Percentiles rank a stretch among this genome's conserved stretches.
These are phyloP conservation scores for Calliphora vicina DNA, from an alignment of 1,140 invertebrate genomes.

Conservation along the genomic window DNA sequence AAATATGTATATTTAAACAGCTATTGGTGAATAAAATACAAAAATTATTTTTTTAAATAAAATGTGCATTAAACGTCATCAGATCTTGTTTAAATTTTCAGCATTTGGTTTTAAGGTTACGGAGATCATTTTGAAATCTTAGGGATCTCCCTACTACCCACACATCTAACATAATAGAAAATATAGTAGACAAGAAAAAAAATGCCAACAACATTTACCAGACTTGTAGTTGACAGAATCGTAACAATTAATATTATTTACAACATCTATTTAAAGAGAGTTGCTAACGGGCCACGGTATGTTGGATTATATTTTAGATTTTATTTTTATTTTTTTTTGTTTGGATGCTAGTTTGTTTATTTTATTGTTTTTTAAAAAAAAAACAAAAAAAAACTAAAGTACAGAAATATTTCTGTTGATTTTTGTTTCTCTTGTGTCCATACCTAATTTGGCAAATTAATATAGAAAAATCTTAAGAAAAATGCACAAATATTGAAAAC, in stretches of 20 bases:
- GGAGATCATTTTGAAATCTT: too few species aligned
- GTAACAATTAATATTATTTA: conserved; percentile 17
- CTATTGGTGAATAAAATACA: too few species aligned
- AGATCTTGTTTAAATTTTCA: too few species aligned
- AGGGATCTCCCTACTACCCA: too few species aligned
- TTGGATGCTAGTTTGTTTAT: not conserved
- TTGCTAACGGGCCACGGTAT: not conserved
- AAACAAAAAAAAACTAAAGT: too few species aligned
- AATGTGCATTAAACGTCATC: too few species aligned
- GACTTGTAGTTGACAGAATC: conserved; percentile 15
- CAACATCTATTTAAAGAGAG: not conserved
- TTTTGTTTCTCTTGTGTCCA: not conserved
- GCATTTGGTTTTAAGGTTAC: too few species aligned
- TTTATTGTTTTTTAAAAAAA: not conserved
- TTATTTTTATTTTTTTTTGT: not conserved
- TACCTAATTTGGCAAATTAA: not conserved
- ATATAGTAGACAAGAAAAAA: not conserved
- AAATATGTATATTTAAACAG: too few species aligned
- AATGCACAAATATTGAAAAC: not conserved
- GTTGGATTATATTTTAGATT: not conserved
- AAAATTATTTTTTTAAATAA: too few species aligned
- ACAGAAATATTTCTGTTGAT: not conserved
- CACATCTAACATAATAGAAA: too few species aligned
- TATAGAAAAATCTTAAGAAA: not conserved
- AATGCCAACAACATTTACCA: conserved; percentile 1